phyloP scores from a whole-genome alignment of 2,113 vertebrate genomes.

The Origma solitaria region DNA sequence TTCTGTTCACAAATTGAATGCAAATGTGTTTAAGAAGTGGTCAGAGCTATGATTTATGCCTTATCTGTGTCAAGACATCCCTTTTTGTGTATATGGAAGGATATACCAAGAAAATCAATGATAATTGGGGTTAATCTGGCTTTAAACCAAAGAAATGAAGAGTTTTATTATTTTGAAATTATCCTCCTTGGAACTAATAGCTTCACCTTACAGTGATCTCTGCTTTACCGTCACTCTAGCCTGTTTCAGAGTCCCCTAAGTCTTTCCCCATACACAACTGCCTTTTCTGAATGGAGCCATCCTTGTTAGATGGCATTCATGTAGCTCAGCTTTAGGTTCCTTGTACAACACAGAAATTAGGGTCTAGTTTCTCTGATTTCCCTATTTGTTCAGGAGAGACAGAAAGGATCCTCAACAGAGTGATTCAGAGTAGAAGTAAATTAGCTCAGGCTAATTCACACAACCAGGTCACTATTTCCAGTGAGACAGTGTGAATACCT shows the following conservation, averaged over 20 bases:
- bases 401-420: not conserved
- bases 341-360: not conserved
- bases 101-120: not conserved
- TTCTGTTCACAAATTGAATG: constrained; percentile 4
- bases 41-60: constrained; percentile 16
- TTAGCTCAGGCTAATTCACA: not conserved
- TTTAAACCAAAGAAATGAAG: not conserved
- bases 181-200: not conserved
- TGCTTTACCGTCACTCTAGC: not conserved
- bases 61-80: not conserved
- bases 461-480: not conserved
- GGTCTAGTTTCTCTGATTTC: not conserved
- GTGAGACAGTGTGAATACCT: not conserved
- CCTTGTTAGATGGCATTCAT: not conserved
- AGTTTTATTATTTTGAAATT: not conserved
- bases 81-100: not conserved
- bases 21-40: constrained; percentile 42
- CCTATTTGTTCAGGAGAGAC: not conserved
- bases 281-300: not conserved
- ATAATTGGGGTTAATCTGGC: not conserved
- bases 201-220: not conserved
- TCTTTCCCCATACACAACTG: accelerated
- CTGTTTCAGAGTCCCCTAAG: not conserved
- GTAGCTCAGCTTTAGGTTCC: not conserved
- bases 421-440: not conserved